Evolutionary conservation across 1,140 invertebrate species (phyloP).

Genomic region (Caenorhabditis tropicalis): DNA sequence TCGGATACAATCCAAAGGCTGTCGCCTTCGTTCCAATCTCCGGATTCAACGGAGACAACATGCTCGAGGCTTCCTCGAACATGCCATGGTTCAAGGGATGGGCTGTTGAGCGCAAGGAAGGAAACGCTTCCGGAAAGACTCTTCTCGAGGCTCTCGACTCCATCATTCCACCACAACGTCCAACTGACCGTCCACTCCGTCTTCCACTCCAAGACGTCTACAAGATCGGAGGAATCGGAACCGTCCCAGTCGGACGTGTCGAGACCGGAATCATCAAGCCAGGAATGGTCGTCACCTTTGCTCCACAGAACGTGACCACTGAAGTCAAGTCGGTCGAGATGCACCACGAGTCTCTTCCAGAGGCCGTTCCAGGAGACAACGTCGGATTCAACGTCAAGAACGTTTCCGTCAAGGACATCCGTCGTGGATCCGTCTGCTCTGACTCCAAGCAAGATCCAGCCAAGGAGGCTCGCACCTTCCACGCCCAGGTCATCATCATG

Average conservation of each 20-base stretch:
- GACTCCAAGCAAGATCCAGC: constrained; percentile 77
- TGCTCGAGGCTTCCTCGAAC: constrained; percentile 61
- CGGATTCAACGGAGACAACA: constrained; percentile 85
- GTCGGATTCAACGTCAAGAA: constrained; percentile 97
- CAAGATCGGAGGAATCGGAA: constrained; percentile 99
- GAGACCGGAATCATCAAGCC: constrained; percentile 97
- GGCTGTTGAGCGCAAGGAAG: constrained; percentile 88
- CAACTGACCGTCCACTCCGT: constrained; percentile 92
- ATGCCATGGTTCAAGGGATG: constrained; percentile 93
- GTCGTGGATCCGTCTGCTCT: constrained; percentile 58
- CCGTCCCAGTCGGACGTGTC: constrained; percentile 96
- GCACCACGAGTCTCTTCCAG: constrained; percentile 93
- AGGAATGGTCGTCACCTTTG: constrained; percentile 96
- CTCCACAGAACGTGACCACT: constrained; percentile 89
- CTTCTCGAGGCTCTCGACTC: constrained; percentile 92
- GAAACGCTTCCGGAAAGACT: constrained; percentile 85
- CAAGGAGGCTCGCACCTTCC: constrained; percentile 87
- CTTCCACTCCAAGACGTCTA: constrained; percentile 98
- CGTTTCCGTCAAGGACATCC: constrained; percentile 73
- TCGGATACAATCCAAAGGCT: constrained; percentile 91
- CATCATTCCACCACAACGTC: constrained; percentile 88
- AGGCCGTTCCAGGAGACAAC: constrained; percentile 90
- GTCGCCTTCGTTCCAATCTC: constrained; percentile 98
- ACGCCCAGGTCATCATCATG: constrained; percentile 86
- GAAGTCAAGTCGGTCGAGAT: constrained; percentile 99